These are phyloP conservation scores for Triplophysa tibetana DNA, from an alignment of 2,113 vertebrate species.

Conservation along the genomic window DNA sequence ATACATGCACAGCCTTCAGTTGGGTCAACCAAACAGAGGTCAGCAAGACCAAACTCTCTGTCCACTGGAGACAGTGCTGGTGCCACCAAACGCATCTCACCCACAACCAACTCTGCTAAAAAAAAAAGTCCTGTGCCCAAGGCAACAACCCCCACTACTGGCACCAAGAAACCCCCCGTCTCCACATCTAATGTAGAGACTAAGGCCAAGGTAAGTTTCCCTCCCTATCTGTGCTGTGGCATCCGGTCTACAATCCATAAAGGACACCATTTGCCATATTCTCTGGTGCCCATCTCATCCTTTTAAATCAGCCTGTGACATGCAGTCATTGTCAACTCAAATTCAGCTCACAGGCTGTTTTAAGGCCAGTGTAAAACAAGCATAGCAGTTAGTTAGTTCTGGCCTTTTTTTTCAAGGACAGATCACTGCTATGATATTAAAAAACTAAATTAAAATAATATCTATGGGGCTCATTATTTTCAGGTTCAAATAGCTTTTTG, in stretches of 20 bases:
- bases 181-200: constrained; percentile 60
- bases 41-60: constrained; percentile 74
- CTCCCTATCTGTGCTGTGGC: background rate
- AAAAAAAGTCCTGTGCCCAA: constrained; percentile 84
- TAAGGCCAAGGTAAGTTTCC: constrained; percentile 84
- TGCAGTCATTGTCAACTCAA: background rate
- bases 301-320: background rate
- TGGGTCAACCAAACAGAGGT: constrained; percentile 74
- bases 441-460: background rate
- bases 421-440: background rate
- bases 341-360: background rate
- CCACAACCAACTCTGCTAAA: constrained; percentile 70
- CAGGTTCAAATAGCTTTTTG: constrained; percentile 7
- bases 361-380: background rate
- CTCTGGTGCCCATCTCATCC: background rate
- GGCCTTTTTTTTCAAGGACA: background rate
- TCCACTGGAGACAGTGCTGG: constrained; percentile 67
- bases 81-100: constrained; percentile 77
- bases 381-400: background rate
- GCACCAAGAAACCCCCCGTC: constrained; percentile 66
- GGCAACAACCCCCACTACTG: constrained; percentile 66
- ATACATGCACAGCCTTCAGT: constrained; percentile 75
- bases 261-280: background rate
- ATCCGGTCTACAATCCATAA: background rate
- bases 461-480: constrained; percentile 1